These are phyloP conservation scores for Platypus cylindrus DNA, from an alignment of 2,888 invertebrate species.

Conservation along the genomic window DNA sequence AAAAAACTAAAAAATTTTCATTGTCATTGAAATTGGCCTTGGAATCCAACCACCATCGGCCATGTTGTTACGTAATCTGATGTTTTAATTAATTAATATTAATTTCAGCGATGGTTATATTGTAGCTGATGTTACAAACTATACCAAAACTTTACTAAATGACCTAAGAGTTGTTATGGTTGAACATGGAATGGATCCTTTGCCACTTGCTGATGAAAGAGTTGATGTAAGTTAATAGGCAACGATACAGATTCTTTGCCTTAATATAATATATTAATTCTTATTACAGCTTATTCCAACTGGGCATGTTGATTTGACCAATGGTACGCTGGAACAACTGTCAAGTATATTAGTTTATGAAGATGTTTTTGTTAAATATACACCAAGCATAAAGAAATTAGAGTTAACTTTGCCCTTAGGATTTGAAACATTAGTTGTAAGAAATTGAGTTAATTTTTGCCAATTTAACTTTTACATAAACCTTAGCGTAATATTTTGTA, in stretches of 20 bases:
- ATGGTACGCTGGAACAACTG: constrained; percentile 39
- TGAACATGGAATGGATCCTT: constrained; percentile 18
- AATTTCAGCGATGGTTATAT: constrained; percentile 4
- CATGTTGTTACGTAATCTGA: too few species aligned
- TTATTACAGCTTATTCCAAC: constrained; percentile 10
- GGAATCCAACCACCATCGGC: too few species aligned
- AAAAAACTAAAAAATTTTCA: too few species aligned
- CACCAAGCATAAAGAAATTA: constrained; percentile 9
- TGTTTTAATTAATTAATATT: too few species aligned
- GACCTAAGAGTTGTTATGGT: constrained; percentile 36
- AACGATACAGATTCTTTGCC: neutral
- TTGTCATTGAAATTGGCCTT: too few species aligned
- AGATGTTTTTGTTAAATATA: constrained; percentile 30
- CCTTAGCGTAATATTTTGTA: too few species aligned
- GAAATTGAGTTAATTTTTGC: constrained; percentile 1
- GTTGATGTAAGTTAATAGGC: constrained; percentile 5
- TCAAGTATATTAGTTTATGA: constrained; percentile 37
- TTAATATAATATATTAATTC: neutral
- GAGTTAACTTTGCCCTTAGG: constrained; percentile 12
- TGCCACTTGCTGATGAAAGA: constrained; percentile 6
- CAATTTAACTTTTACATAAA: too few species aligned
- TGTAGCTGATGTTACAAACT: constrained; percentile 18
- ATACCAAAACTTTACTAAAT: constrained; percentile 36
- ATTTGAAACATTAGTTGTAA: constrained; percentile 18
- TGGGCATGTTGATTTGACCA: constrained; percentile 38